phyloP scores from a whole-genome alignment of 2,113 vertebrate genomes.

The Rhodinocichla rosea region DNA sequence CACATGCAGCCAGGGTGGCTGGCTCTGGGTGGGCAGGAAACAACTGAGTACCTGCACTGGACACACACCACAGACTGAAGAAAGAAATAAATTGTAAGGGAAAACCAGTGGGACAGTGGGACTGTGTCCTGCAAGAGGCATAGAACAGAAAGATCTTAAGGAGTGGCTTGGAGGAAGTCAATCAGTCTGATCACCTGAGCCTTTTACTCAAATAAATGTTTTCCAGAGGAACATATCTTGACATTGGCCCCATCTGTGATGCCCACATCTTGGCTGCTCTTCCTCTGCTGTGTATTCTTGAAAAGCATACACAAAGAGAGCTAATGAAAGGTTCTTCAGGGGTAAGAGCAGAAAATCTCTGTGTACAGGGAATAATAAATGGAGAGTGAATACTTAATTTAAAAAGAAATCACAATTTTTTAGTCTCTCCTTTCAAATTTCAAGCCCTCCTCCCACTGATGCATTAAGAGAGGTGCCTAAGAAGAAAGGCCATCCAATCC shows the following conservation, averaged over 20 bases:
- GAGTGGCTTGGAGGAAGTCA: background rate
- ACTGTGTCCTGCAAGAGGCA: background rate
- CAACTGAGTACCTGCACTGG: background rate
- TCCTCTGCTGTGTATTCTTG: background rate
- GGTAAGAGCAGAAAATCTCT: background rate
- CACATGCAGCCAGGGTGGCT: background rate
- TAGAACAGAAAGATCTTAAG: background rate
- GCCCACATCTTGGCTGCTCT: background rate
- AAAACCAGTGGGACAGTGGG: background rate
- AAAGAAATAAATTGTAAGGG: background rate
- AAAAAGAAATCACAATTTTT: background rate
- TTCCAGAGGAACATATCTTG: background rate
- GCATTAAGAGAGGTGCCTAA: background rate
- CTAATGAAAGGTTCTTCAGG: background rate
- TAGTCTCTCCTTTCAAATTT: background rate
- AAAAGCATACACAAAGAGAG: background rate
- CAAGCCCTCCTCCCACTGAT: background rate
- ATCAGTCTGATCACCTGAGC: background rate
- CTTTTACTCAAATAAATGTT: background rate
- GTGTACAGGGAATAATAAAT: background rate
- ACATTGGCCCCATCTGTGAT: background rate
- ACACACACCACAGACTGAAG: background rate
- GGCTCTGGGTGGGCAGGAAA: background rate
- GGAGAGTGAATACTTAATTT: background rate
- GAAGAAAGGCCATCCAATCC: background rate